Base-by-base conservation (phyloP, 2,888 invertebrate species). In the Hirudinaria manillensis region DNA sequence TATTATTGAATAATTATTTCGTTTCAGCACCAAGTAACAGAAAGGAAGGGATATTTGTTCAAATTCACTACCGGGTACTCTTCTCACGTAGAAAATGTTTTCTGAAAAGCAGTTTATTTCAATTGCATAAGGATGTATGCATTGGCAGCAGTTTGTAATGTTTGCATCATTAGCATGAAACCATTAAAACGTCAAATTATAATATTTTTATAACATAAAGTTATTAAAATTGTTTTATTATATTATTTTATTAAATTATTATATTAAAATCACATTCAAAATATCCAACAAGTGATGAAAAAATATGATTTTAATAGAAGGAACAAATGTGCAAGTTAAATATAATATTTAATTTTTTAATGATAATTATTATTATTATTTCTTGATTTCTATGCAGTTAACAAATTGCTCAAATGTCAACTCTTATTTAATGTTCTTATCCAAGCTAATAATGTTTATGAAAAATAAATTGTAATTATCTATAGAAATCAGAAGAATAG, bases 11-110 rank as follows among this genome's bases (percentile, higher is more conserved):
- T 24, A 61, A 24, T 27, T n/a, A 29, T 65, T 7, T 56, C 6
- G 16, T 36, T 24, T 21, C 73, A 73, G 73, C 73, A 73, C 29
- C 34, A 34, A n/a, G 61, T 65, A 24, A 73, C 29, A 2, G 73
- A 73, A 45, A 73, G 61, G 55, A 73, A 74, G 67, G 68, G 74
- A 19, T 61, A 73, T 38, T 38, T 73, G 65, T 61, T 61, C 65
- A 73, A 73, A 36, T 73, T 36, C 65, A 73, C 73, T 0, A 61
- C 32, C 24, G 66, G 36, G 67, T 67, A 51, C n/a, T 27, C 21
- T 34, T 29, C 27, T 71, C n/a, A 45, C 45, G 27, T 19, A 13
- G 13, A 70, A 10, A 16, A 70, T 70, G 27, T n/a, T 34, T 10
- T 19, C 24, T 66, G 66, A 13, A 19, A 27, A 68, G 24, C 68